These are phyloP conservation scores for Lasaia peninsularis DNA, from an alignment of 1,140 invertebrate genomes.

Conservation along the genomic window DNA sequence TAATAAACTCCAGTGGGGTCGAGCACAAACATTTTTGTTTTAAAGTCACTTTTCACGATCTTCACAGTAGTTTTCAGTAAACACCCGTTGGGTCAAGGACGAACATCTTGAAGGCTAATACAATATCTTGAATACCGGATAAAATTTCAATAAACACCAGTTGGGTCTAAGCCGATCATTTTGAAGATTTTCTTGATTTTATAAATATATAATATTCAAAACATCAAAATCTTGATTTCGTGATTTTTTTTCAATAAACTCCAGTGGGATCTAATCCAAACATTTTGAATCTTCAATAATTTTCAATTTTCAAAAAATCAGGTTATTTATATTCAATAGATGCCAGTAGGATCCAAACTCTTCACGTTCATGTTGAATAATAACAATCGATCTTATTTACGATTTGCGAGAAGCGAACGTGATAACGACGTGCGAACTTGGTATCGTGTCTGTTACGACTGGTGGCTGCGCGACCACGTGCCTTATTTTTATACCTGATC, in stretches of 20 bases:
- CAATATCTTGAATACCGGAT: background rate
- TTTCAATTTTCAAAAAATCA: slow-evolving; percentile 22
- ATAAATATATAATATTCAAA: slow-evolving; percentile 14
- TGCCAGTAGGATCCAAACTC: slow-evolving; percentile 65
- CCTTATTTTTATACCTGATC: slow-evolving; percentile 60
- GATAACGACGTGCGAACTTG: slow-evolving; percentile 47
- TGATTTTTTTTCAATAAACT: slow-evolving; percentile 29
- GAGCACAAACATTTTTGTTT: slow-evolving; percentile 52
- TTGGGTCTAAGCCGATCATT: slow-evolving; percentile 41
- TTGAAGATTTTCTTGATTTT: slow-evolving; percentile 16
- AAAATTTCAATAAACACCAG: slow-evolving; percentile 41
- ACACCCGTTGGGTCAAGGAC: slow-evolving; percentile 56
- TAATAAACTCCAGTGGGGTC: slow-evolving; percentile 64
- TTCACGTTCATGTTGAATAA: slow-evolving; percentile 63
- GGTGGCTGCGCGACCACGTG: slow-evolving; percentile 61
- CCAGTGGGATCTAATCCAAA: slow-evolving; percentile 28
- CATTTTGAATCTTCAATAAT: slow-evolving; percentile 20
- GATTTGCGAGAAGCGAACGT: slow-evolving; percentile 43
- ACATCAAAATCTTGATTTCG: slow-evolving; percentile 14
- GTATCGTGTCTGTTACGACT: slow-evolving; percentile 51
- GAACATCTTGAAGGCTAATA: slow-evolving; percentile 45
- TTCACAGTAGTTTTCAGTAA: slow-evolving; percentile 36
- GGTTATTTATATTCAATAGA: slow-evolving; percentile 45
- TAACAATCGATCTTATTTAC: slow-evolving; percentile 69
- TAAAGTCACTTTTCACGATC: slow-evolving; percentile 10